These are phyloP conservation scores for Lasiurus cinereus DNA, from an alignment of 2,113 vertebrate species.

Conservation along the genomic window DNA sequence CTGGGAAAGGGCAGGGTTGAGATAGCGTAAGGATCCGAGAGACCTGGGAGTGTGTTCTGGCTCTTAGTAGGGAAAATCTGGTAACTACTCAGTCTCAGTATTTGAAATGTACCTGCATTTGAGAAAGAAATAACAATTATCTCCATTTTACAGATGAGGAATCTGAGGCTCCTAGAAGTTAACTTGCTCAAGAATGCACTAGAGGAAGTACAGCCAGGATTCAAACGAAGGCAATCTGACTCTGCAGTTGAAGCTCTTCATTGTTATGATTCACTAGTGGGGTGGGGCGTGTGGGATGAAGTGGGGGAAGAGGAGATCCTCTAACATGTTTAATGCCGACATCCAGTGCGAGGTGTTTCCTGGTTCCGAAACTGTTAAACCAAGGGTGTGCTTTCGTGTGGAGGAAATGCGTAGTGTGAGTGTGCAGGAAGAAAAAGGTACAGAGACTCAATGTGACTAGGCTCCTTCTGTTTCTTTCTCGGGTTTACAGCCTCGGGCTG, in stretches of 20 bases:
- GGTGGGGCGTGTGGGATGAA: neutral
- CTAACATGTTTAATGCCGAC: neutral
- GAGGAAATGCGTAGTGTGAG: neutral
- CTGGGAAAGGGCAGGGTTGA: neutral
- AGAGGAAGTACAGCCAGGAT: neutral
- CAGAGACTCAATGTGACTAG: neutral
- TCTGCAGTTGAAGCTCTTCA: neutral
- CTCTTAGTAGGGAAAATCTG: neutral
- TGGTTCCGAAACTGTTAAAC: neutral
- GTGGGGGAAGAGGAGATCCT: neutral
- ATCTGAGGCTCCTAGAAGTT: neutral
- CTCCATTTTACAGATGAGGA: neutral
- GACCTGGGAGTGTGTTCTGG: neutral
- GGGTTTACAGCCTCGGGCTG: constrained; percentile 3
- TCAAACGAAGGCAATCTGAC: constrained; percentile 1
- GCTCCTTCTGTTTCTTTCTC: neutral
- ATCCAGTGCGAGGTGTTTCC: neutral
- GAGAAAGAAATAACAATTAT: constrained; percentile 1
- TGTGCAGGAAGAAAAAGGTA: constrained; percentile 10
- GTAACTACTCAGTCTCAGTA: neutral
- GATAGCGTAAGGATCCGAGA: neutral
- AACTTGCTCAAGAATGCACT: constrained; percentile 31
- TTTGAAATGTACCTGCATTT: constrained; percentile 3
- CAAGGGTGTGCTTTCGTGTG: neutral
- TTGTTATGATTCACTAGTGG: neutral